Conservation (phyloP, 2,888 invertebrate species). For the Oxytorus armatus region DNA sequence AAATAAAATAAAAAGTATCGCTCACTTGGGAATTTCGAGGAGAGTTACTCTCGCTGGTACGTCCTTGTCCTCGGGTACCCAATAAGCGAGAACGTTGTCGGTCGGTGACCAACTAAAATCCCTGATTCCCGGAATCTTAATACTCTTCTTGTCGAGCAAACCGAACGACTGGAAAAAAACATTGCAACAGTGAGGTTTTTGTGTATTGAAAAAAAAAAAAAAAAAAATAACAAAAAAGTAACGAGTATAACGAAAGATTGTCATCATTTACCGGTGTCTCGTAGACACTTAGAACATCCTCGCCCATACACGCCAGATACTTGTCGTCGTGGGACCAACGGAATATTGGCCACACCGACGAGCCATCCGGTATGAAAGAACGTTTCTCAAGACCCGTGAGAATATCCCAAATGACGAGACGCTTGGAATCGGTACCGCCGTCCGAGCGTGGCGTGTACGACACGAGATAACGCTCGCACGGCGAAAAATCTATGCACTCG, state of each 20-base stretch:
- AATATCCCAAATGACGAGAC: conserved; percentile 98
- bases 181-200: no score
- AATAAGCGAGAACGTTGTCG: conserved; percentile 97
- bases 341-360: conserved; percentile 96
- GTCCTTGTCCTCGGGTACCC: conserved; percentile 99
- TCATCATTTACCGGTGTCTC: conserved; percentile 91
- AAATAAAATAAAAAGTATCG: conserved; percentile 56
- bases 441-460: conserved; percentile 95
- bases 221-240: conserved; percentile 28
- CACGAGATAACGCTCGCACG: conserved; percentile 98
- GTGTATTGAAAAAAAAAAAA: conserved; percentile 74
- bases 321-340: conserved; percentile 99
- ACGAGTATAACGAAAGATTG: neutral
- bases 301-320: conserved; percentile 95
- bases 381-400: conserved; percentile 97
- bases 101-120: conserved; percentile 99
- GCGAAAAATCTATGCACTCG: conserved; percentile 98
- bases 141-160: conserved; percentile 96
- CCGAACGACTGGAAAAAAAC: conserved; percentile 97
- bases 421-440: conserved; percentile 89
- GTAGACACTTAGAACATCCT: conserved; percentile 95
- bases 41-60: conserved; percentile 98
- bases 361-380: conserved; percentile 93
- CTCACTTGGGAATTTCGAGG: conserved; percentile 93
- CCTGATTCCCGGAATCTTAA: conserved; percentile 95